These are phyloP conservation scores for Shinisaurus crocodilurus DNA, from an alignment of 2,113 vertebrate genomes.

Conservation along the genomic window DNA sequence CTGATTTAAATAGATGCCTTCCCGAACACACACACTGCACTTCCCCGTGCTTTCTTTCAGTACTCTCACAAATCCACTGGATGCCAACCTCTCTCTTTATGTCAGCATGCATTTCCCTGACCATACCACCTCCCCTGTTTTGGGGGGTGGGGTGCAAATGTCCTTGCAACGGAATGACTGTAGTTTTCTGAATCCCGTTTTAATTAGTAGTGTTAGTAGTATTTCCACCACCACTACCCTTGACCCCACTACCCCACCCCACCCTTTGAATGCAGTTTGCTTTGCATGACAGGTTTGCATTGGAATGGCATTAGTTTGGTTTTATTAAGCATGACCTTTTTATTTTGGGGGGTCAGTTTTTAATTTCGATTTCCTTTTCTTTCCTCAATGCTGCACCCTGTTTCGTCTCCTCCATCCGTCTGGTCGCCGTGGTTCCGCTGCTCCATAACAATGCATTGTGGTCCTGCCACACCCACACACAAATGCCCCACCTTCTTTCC, in stretches of 20 bases:
- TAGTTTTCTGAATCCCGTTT: conserved; percentile 65
- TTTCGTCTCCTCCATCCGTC: conserved; percentile 84
- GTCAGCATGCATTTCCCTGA: conserved; percentile 78
- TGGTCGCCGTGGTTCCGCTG: conserved; percentile 85
- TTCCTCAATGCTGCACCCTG: conserved; percentile 77
- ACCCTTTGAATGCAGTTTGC: conserved; percentile 69
- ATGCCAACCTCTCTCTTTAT: conserved; percentile 68
- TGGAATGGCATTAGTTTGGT: conserved; percentile 84
- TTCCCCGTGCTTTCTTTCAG: conserved; percentile 17
- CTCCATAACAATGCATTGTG: conserved; percentile 88
- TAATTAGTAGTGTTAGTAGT: conserved; percentile 60
- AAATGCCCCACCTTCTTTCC: conserved; percentile 79
- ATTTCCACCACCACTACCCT: conserved; percentile 38
- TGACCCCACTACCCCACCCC: conserved; percentile 43
- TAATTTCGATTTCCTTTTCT: conserved; percentile 90
- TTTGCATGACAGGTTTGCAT: conserved; percentile 86
- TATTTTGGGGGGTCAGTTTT: conserved; percentile 82
- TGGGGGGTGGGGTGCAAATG: conserved; percentile 56
- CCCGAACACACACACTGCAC: neutral
- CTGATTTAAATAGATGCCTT: conserved; percentile 28
- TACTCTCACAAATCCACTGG: conserved; percentile 57
- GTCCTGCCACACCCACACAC: conserved; percentile 81
- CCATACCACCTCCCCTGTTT: conserved; percentile 55
- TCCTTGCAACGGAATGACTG: conserved; percentile 55
- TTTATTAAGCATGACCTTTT: conserved; percentile 87